A percentile compares a stretch with the other conserved stretches of the same genome.
Conservation (phyloP, 2,888 invertebrate genomes). For the Griposia aprilina region DNA sequence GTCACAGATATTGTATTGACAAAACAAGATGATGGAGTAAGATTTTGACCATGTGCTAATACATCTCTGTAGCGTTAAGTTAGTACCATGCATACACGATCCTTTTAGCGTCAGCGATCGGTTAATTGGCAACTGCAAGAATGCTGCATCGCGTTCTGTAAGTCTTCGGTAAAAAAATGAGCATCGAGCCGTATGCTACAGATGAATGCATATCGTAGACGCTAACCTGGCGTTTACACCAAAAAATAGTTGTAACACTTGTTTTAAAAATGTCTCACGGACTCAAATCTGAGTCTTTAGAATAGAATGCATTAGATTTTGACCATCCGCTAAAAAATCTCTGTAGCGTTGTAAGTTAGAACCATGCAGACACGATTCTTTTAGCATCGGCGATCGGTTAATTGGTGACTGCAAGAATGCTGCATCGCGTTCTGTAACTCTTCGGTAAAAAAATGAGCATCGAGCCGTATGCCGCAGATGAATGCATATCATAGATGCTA, state of each 20-base stretch:
- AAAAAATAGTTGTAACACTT: too few species aligned
- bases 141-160: neutral
- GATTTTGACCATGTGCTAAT: neutral
- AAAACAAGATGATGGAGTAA: neutral
- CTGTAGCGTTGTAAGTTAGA: neutral
- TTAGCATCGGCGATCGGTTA: neutral
- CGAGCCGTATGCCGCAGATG: neutral
- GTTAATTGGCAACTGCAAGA: neutral
- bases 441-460: neutral
- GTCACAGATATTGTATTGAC: neutral
- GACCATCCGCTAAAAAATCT: neutral
- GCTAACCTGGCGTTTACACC: neutral
- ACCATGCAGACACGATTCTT: neutral
- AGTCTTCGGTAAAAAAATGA: neutral
- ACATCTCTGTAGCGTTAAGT: neutral
- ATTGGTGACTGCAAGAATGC: neutral
- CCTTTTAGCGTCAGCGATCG: neutral
- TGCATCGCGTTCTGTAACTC: neutral
- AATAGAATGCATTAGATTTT: too few species aligned
- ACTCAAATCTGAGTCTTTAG: too few species aligned
- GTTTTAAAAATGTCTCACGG: too few species aligned
- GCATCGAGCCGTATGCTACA: too few species aligned
- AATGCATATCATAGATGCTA: too few species aligned
- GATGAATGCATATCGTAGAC: neutral
- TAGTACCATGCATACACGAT: neutral